phyloP scores from a whole-genome alignment of 1,140 invertebrate species.

The Gonatopus flavifemur region DNA sequence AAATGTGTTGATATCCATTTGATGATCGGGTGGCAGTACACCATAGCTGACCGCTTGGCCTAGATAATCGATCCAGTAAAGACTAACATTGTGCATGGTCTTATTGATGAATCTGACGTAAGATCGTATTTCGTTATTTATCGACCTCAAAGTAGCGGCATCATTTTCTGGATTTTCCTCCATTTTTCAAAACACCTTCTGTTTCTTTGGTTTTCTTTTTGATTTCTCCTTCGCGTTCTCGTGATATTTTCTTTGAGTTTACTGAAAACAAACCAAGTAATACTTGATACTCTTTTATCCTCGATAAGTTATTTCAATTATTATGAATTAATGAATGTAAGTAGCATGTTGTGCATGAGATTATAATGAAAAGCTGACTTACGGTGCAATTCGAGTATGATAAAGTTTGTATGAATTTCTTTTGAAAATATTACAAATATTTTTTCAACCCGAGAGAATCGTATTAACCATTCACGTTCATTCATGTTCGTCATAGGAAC shows the following conservation, averaged over 20 bases:
- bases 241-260: not conserved
- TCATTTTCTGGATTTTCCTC: slow-evolving; percentile 9
- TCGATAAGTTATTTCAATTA: too few relatives aligned
- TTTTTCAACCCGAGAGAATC: too few relatives aligned
- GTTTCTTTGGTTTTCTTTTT: not conserved
- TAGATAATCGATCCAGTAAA: slow-evolving; percentile 76
- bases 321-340: too few relatives aligned
- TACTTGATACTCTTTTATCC: too few relatives aligned
- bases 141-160: slow-evolving; percentile 46
- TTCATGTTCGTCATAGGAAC: too few relatives aligned
- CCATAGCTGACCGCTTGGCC: slow-evolving; percentile 63
- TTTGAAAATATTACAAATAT: too few relatives aligned
- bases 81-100: slow-evolving; percentile 63
- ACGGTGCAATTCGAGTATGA: too few relatives aligned
- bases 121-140: slow-evolving; percentile 54
- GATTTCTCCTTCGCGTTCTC: not conserved
- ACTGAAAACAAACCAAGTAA: slow-evolving; percentile 20
- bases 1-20: slow-evolving; percentile 70
- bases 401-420: too few relatives aligned
- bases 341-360: too few relatives aligned
- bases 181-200: slow-evolving; percentile 7
- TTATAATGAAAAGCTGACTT: too few relatives aligned
- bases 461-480: too few relatives aligned
- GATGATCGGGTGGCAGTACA: slow-evolving; percentile 56
- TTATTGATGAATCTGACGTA: slow-evolving; percentile 72